Percentiles rank a stretch among this genome's conserved stretches.
Conservation (phyloP, 2,797 vertebrate species). For the Takifugu ocellatus region DNA sequence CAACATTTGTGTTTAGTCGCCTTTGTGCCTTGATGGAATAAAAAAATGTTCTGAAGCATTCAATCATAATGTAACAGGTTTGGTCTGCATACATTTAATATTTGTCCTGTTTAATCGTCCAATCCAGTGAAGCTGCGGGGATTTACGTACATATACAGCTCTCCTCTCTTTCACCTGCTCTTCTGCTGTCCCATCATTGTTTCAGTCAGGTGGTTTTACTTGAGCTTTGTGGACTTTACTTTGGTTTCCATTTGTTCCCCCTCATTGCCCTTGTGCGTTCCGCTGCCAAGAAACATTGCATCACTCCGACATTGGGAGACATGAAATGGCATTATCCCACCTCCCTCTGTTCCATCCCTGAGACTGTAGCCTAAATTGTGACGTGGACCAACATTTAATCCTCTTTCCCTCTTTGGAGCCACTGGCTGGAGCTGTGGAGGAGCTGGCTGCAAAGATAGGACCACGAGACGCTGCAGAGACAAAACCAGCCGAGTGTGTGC, state of each 20-base stretch:
- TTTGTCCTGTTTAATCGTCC: background rate
- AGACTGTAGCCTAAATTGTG: constrained; percentile 70
- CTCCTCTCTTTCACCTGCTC: constrained; percentile 10
- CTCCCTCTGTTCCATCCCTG: constrained; percentile 65
- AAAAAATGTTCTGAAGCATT: too few relatives aligned
- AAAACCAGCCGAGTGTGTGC: constrained; percentile 43
- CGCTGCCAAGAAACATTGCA: constrained; percentile 58
- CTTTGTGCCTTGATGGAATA: too few relatives aligned
- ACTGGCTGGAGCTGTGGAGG: constrained; percentile 64
- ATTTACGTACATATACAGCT: background rate
- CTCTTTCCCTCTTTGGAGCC: constrained; percentile 68
- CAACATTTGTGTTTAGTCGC: too few relatives aligned
- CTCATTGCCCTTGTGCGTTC: constrained; percentile 22
- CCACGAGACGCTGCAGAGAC: constrained; percentile 55
- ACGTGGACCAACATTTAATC: constrained; percentile 75
- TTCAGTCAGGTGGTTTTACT: constrained; percentile 27
- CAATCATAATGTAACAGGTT: background rate
- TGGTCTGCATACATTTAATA: background rate
- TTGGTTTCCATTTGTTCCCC: constrained; percentile 33
- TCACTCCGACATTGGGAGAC: constrained; percentile 64
- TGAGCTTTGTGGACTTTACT: constrained; percentile 28
- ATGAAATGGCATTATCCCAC: constrained; percentile 77
- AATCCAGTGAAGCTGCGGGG: background rate
- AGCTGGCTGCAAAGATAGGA: constrained; percentile 76
- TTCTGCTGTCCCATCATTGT: constrained; percentile 11